Conservation (phyloP, 2,113 vertebrate genomes). For the Tragelaphus buxtoni region DNA sequence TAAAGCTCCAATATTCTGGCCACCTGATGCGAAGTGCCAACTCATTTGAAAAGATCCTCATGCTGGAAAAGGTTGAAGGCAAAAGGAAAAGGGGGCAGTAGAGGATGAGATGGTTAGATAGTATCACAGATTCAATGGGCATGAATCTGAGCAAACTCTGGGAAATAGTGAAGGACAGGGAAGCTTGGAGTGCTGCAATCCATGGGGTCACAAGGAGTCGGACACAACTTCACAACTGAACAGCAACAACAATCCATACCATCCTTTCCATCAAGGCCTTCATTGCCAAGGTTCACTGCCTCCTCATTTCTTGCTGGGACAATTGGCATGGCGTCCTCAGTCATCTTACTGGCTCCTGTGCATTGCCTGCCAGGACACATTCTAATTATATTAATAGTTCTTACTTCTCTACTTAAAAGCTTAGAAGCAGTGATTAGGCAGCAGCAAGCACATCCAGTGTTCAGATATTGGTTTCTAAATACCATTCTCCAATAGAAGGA, state of each 20-base stretch:
- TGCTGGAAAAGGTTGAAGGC: background rate
- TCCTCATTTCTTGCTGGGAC: background rate
- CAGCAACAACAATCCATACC: background rate
- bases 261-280: background rate
- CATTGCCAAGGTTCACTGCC: accelerated
- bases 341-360: background rate
- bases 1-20: background rate
- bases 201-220: background rate
- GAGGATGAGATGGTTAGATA: background rate
- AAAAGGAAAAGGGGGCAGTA: background rate
- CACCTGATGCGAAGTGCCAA: background rate
- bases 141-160: background rate
- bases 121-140: background rate
- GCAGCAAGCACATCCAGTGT: background rate
- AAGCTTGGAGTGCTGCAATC: background rate
- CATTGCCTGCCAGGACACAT: background rate
- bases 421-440: background rate
- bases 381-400: background rate
- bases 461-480: background rate
- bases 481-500: background rate
- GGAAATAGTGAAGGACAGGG: background rate
- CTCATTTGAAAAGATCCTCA: background rate
- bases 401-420: background rate
- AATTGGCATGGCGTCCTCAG: background rate
- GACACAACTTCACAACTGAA: background rate